Percentiles rank a stretch among this genome's conserved stretches.
Evolutionary conservation across 30 jellyfish, hydroid and myxozoan species (phyloP).

Genomic region (Aurelia sp.): DNA sequence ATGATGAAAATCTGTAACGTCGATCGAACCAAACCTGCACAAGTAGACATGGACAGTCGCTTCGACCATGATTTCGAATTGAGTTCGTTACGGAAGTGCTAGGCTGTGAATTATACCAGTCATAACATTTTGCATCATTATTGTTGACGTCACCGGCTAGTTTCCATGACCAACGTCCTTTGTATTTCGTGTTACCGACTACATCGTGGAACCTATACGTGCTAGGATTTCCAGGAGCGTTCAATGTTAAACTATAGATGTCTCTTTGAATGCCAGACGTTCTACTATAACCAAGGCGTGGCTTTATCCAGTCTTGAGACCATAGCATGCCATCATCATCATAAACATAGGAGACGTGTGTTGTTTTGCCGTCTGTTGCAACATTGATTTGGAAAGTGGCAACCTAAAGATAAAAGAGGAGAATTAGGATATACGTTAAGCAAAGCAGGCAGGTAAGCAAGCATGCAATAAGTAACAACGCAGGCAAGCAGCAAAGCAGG

Average conservation of each 20-base stretch:
- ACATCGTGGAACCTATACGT: constrained; percentile 52
- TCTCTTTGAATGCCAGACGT: not conserved
- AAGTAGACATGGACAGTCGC: constrained; percentile 27
- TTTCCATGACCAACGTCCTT: constrained; percentile 64
- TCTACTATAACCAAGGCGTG: constrained; percentile 7
- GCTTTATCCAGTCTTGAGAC: constrained; percentile 47
- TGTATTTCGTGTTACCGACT: constrained; percentile 31
- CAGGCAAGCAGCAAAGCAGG: too few species aligned
- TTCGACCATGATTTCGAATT: constrained; percentile 14
- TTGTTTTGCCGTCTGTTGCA: constrained; percentile 40
- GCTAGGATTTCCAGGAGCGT: constrained; percentile 7
- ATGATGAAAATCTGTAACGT: constrained; percentile 13
- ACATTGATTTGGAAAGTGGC: constrained; percentile 59
- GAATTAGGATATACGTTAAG: too few species aligned
- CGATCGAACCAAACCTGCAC: constrained; percentile 12
- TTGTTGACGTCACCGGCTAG: constrained; percentile 13
- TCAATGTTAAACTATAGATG: not conserved
- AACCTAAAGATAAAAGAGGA: constrained; percentile 1
- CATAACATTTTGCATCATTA: constrained; percentile 40
- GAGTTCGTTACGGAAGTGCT: not conserved
- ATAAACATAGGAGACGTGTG: constrained; percentile 40
- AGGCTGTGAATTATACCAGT: constrained; percentile 39
- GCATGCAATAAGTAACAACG: too few species aligned
- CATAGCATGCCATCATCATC: constrained; percentile 62
- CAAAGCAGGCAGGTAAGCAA: too few species aligned